Evolutionary conservation across 2,888 invertebrate genomes (phyloP), one percentile per base, ranked within the genome.

Genomic region (Scaptomyza parva): DNA sequence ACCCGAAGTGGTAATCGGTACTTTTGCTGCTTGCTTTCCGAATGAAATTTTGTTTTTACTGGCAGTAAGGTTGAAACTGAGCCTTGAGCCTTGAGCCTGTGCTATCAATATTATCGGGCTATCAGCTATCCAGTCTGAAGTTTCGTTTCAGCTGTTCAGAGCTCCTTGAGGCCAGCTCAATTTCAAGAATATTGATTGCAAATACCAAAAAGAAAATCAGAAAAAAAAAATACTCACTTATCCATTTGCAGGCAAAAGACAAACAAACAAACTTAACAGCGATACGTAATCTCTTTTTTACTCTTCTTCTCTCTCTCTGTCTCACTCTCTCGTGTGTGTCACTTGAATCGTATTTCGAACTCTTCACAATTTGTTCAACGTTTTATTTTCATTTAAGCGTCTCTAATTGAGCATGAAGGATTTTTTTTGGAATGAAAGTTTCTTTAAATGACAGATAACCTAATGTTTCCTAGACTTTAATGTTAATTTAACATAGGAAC

Each of bases 181-280:
- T 67, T 73, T 60, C 48, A 73, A 50, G 68, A 24, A 73, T 60
- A 70, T 70, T 57, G 74, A 70, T 70, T 70, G 70, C 60, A 40
- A 43, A n/a, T n/a, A n/a, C n/a, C n/a, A n/a, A n/a, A n/a, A n/a
- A n/a, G n/a, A n/a, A n/a, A n/a, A n/a, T n/a, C n/a, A n/a, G n/a
- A n/a, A 40, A 47, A 59, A 26, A 51, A 39, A 47, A 59, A 43
- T 30, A 48, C 73, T 72, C 59, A 59, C 66, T 65, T 59, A 65
- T 65, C 65, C 65, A 71, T 65, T 65, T 51, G 52, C 54, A 17
- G 41, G 54, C 45, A 28, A 57, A 58, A 9, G 59, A 53, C 72
- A 72, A 70, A 54, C 62, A 41, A 33, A n/a, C 44, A 50, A 17
- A 17, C n/a, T 17, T 17, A 28, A 28, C 28, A 28, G 9, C 26